Conservation (phyloP, 1,140 invertebrate species). For the Sinella curviseta region DNA sequence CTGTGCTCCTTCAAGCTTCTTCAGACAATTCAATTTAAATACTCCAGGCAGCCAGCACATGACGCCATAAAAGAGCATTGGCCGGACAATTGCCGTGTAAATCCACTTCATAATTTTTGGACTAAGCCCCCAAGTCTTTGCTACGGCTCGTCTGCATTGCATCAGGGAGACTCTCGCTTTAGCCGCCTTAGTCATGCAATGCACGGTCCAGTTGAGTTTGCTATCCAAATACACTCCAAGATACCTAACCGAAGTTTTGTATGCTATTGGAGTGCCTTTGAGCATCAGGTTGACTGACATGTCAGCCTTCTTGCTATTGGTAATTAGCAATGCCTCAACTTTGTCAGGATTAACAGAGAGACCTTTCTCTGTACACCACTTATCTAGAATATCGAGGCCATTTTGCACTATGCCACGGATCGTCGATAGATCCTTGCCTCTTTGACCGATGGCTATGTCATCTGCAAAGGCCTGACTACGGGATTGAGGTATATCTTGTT, state of each 20-base stretch:
- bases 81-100: conserved; percentile 33
- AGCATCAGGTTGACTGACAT: not conserved
- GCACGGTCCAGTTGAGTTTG: conserved; percentile 28
- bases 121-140: conserved; percentile 9
- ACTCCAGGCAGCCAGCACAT: conserved; percentile 18
- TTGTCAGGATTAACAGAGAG: conserved; percentile 23
- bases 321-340: conserved; percentile 14
- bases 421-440: conserved; percentile 13
- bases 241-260: conserved; percentile 18
- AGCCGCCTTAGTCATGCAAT: not conserved
- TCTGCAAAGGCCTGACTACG: conserved; percentile 27
- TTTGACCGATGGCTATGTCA: not conserved
- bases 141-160: conserved; percentile 31
- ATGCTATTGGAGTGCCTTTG: not conserved
- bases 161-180: conserved; percentile 3
- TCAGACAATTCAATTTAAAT: not conserved
- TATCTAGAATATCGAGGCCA: not conserved
- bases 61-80: conserved; percentile 19
- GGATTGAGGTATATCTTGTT: not conserved
- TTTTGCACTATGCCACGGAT: not conserved
- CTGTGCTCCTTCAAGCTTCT: conserved; percentile 3
- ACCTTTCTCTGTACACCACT: conserved; percentile 29
- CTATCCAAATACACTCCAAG: conserved; percentile 33
- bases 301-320: not conserved
- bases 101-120: conserved; percentile 29